Percentiles rank a stretch among this genome's conserved stretches.
Conservation (phyloP, 2,797 vertebrate genomes). For the Fundulus diaphanus region DNA sequence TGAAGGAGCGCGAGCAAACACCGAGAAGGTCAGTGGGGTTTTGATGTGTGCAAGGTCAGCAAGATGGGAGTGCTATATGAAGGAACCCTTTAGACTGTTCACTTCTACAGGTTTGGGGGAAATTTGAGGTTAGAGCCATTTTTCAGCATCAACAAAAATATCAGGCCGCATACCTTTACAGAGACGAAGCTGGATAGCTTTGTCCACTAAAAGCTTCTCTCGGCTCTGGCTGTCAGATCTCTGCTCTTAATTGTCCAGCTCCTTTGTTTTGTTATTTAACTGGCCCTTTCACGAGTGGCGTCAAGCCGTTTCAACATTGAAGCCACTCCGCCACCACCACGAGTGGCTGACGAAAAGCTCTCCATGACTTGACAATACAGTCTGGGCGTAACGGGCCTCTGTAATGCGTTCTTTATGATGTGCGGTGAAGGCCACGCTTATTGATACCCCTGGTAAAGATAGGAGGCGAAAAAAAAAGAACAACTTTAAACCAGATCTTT, state of each 20-base stretch:
- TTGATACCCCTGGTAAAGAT: too few relatives aligned
- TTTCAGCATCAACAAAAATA: constrained; percentile 2
- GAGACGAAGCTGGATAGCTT: constrained; percentile 3
- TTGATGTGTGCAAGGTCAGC: not conserved
- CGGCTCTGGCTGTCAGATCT: not conserved
- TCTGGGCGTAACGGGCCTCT: not conserved
- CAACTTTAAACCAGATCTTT: too few relatives aligned
- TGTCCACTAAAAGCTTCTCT: constrained; percentile 3
- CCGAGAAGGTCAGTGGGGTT: constrained; percentile 5
- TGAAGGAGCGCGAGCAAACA: constrained; percentile 2
- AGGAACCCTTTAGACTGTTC: not conserved
- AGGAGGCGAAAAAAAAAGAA: too few relatives aligned
- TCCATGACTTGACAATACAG: constrained; percentile 31
- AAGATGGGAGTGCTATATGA: not conserved
- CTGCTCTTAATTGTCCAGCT: constrained; percentile 5
- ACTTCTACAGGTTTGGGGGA: too few relatives aligned
- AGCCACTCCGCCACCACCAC: constrained; percentile 18
- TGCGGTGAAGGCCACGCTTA: too few relatives aligned
- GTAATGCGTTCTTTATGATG: too few relatives aligned
- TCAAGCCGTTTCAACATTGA: constrained; percentile 26
- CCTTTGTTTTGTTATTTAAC: constrained; percentile 28
- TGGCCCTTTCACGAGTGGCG: constrained; percentile 15
- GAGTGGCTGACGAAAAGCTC: constrained; percentile 36
- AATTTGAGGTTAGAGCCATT: not conserved
- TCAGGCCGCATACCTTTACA: not conserved